These are phyloP conservation scores for Phymastichus coffea DNA, from an alignment of 1,140 invertebrate genomes.

Conservation along the genomic window DNA sequence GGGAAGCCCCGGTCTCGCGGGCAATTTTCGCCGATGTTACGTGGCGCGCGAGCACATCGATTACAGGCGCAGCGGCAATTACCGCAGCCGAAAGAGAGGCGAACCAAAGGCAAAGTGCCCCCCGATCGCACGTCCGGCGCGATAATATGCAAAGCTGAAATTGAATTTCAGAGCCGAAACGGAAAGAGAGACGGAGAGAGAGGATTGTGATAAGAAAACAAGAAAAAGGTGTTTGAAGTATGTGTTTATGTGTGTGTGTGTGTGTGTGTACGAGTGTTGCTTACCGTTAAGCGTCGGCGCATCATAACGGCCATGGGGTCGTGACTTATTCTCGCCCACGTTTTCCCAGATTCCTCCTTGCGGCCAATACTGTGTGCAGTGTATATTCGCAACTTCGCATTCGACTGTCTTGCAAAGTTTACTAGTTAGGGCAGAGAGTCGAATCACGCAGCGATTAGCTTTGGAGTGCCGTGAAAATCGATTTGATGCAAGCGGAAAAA, in stretches of 20 bases:
- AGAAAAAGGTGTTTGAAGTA: too few species aligned
- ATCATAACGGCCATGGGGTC: slow-evolving; percentile 30
- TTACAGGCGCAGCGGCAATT: too few species aligned
- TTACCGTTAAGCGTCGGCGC: slow-evolving; percentile 30
- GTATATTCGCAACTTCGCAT: slow-evolving; percentile 12
- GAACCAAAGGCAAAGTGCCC: too few species aligned
- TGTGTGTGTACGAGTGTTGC: too few species aligned
- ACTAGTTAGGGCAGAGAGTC: not conserved
- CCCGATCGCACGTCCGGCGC: not conserved
- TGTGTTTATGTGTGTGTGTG: too few species aligned
- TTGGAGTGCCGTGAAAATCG: not conserved
- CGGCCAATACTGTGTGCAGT: too few species aligned
- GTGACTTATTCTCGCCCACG: slow-evolving; percentile 29
- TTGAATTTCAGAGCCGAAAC: slow-evolving; percentile 25
- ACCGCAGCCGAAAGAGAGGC: too few species aligned
- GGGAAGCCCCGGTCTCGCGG: too few species aligned
- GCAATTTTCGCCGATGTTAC: too few species aligned
- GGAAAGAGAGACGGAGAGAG: slow-evolving; percentile 2
- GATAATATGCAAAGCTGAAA: slow-evolving; percentile 8
- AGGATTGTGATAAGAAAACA: too few species aligned
- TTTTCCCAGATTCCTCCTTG: not conserved
- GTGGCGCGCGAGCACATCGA: too few species aligned
- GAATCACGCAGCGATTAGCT: not conserved
- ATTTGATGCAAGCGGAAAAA: too few species aligned
- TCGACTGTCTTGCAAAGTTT: not conserved